Base-by-base conservation (phyloP, 2,797 vertebrate genomes). In the Ctenopoma multispine region DNA sequence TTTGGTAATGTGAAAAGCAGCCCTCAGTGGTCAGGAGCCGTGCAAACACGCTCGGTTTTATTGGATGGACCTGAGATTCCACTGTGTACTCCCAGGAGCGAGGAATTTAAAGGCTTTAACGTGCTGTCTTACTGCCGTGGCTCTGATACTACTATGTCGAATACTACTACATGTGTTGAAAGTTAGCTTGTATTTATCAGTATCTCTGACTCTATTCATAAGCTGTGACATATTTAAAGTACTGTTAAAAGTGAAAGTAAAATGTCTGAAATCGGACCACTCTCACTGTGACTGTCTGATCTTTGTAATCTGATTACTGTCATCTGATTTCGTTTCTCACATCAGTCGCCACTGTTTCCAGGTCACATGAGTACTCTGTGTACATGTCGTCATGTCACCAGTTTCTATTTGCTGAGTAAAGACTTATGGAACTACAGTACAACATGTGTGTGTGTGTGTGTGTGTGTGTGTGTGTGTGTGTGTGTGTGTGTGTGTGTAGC, bases 1-100 rank as follows among this genome's bases (percentile, higher is more conserved):
- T 92, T 92, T 90, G 80, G 89, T 89, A 23, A 89, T 86, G 88
- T 92, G 86, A 90, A 87, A 90, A 85, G 83, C 75, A 89, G 87
- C 74, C 68, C 65, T 89, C 75, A 77, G 88, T 70, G 84, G 88
- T 86, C 82, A 81, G 84, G 53, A 79, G 87, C 86, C 75, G 57
- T 68, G 92, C 89, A 92, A 91, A 90, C 90, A 91, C 58, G 72
- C 80, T 85, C 74, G 81, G 84, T 89, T 87, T 90, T 81, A 88
- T 74, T 85, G 79, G 85, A 85, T 72, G 62, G 56, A 17, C 64
- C 74, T 74, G 66, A 86, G 78, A 85, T 83, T 82, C 74, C 77
- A 53, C 57, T 20, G 67, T 40, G 72, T 51, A 36, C 82, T 81
- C 67, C 66, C 43, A 40, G 69, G 65, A 77, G 84, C 0, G 14